Percentiles rank a stretch among this genome's conserved stretches.
phyloP scores from a whole-genome alignment of 2,888 invertebrate species.

The Stramonita haemastoma region DNA sequence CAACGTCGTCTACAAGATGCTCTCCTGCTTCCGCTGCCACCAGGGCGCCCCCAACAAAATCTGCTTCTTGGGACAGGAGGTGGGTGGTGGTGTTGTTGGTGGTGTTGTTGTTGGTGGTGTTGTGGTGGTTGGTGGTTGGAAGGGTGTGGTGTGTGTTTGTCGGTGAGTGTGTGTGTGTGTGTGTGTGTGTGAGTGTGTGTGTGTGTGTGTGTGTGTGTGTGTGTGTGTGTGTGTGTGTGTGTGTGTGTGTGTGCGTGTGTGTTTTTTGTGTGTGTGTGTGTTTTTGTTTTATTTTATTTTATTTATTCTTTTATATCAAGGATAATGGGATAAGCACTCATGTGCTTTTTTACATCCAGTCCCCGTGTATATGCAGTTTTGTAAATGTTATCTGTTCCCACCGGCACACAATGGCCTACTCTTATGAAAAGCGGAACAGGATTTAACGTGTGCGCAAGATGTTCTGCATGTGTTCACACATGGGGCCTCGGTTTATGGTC shows the following conservation, averaged over 20 bases:
- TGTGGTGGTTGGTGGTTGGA: background rate
- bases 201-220: background rate
- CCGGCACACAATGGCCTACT: too few species aligned
- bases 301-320: too few species aligned
- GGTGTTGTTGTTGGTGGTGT: background rate
- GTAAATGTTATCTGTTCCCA: too few species aligned
- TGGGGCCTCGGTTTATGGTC: too few species aligned
- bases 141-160: background rate
- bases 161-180: background rate
- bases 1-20: conserved; percentile 64
- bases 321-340: too few species aligned
- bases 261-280: background rate
- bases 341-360: too few species aligned
- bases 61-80: conserved; percentile 50
- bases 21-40: conserved; percentile 64
- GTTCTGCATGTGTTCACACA: too few species aligned
- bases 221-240: conserved; percentile 5
- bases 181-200: background rate
- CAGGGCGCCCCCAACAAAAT: conserved; percentile 41
- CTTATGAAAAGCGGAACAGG: too few species aligned
- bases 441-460: too few species aligned
- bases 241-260: background rate
- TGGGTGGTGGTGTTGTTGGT: conserved; percentile 19
- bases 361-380: too few species aligned
- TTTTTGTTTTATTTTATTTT: background rate